A percentile compares a stretch with the other conserved stretches of the same genome.
Conservation (phyloP, 37 sponge, comb jelly and placozoan species). For the Corticium candelabrum region DNA sequence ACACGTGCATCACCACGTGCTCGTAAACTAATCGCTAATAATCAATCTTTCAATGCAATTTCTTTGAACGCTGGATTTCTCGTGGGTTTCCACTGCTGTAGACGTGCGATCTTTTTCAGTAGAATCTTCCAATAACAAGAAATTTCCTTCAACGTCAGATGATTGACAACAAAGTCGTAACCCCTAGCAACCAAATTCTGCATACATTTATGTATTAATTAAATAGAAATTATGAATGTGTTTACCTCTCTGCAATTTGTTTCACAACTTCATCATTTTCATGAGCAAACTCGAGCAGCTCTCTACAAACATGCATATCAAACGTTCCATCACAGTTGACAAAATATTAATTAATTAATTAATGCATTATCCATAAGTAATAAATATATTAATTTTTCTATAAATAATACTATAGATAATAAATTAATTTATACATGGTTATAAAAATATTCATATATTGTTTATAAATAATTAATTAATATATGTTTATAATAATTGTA, state of each 20-base stretch:
- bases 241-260: constrained; percentile 60
- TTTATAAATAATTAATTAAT: no score
- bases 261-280: constrained; percentile 58
- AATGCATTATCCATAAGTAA: no score
- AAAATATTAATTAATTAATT: not conserved
- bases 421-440: no score
- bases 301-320: no score
- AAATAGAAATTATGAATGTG: not conserved
- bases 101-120: constrained; percentile 38
- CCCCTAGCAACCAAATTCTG: constrained; percentile 34
- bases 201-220: not conserved
- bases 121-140: constrained; percentile 56
- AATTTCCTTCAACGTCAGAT: constrained; percentile 51
- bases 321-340: no score
- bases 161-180: constrained; percentile 50
- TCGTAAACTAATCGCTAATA: no score
- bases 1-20: no score
- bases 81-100: constrained; percentile 39
- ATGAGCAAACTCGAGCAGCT: constrained; percentile 46
- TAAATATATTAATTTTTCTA: no score
- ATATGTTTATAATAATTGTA: no score
- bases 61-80: not conserved
- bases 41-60: not conserved
- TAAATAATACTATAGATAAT: no score
- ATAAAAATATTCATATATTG: no score